These are phyloP conservation scores for Rhabdophis nuchalis DNA, from an alignment of 2,797 vertebrate species.

Conservation along the genomic window DNA sequence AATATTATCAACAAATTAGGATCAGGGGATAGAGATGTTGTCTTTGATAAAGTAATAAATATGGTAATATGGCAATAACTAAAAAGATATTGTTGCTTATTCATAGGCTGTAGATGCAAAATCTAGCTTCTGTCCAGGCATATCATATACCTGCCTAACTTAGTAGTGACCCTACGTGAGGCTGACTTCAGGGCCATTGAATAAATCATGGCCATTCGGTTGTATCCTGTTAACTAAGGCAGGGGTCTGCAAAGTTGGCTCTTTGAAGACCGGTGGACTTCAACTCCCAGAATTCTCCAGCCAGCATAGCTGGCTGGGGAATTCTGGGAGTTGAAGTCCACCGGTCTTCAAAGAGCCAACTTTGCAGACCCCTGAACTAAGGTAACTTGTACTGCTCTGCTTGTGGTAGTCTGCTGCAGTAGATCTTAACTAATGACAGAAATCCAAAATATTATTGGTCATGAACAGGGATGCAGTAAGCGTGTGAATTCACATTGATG, in stretches of 20 bases:
- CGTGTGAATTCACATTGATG: background rate
- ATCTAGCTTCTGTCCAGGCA: conserved; percentile 62
- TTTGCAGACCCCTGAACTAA: no score
- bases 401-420: conserved; percentile 3
- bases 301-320: no score
- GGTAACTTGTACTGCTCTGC: background rate
- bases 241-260: no score
- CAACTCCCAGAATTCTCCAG: no score
- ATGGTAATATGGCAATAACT: conserved; percentile 57
- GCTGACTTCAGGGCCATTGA: conserved; percentile 33
- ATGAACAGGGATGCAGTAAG: background rate
- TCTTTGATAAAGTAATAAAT: conserved; percentile 65
- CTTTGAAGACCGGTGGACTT: no score
- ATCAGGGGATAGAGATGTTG: conserved; percentile 50
- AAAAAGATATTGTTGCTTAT: conserved; percentile 70
- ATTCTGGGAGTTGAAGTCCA: no score
- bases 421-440: background rate
- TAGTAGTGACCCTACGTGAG: conserved; percentile 48
- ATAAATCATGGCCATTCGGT: conserved; percentile 33
- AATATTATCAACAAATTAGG: conserved; percentile 10
- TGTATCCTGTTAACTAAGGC: background rate
- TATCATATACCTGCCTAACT: conserved; percentile 41
- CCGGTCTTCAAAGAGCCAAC: no score
- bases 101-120: conserved; percentile 68
- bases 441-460: background rate